Base-by-base conservation (phyloP, 2,113 vertebrate genomes). In the Strix uralensis region DNA sequence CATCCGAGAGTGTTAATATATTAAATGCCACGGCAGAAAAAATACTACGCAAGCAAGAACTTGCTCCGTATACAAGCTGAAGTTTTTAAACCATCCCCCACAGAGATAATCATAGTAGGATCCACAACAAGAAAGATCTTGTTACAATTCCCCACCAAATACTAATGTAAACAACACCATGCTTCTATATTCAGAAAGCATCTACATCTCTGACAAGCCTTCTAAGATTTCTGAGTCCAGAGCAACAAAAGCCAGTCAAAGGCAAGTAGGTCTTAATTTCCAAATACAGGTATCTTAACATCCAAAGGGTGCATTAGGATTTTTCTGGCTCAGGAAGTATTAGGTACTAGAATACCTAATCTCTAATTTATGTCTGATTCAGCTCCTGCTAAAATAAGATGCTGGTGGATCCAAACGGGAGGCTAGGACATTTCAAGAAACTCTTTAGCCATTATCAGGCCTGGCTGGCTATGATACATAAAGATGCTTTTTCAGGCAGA, bases 141-240 rank as follows among this genome's bases (percentile, higher is more conserved):
- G 34, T 94, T 95, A 91, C 42, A 11, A 79, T 78, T 91, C 57
- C 66, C 70, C 38, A 72, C 49, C 86, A 95, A 93, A 94, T 54
- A 95, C 61, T 79, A 87, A 87, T 34, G 54, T 79, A 92, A 94
- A 92, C 62, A 96, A 38, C 66, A 57, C 58, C 49, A 79, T 15
- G 62, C 5, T 74, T 95, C 86, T 94, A 85, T 89, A 95, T 94
- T 93, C 88, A 96, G 86, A 94, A 96, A 46, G 73, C 74, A 87
- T 65, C 73, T 84, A 72, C 52, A 75, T 72, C 54, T 92, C 88
- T 92, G 71, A 62, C 86, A 92, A 81, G 81, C 46, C 54, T 69
- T 90, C 58, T 61, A 81, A 79, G 65, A 94, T 91, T 95, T 93
- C 87, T 75, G 57, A 91, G 81, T 69, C 16, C 73, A 70, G 19